These are phyloP conservation scores for Sylvia atricapilla DNA, from an alignment of 2,113 vertebrate species.

Conservation along the genomic window DNA sequence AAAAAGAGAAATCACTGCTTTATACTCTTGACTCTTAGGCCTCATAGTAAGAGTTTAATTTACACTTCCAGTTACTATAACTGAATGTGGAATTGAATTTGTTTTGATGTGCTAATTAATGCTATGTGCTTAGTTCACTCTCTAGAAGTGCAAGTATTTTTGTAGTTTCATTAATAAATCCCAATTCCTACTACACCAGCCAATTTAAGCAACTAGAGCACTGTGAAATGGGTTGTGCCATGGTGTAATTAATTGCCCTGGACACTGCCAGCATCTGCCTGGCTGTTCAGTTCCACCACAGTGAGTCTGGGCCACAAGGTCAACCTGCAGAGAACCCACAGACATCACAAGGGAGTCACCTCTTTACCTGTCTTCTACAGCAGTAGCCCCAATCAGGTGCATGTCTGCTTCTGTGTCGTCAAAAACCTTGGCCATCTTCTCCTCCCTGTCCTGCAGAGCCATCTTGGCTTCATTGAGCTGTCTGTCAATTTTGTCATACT, in stretches of 20 bases:
- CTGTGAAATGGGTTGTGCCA: neutral
- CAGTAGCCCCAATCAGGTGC: conserved; percentile 94
- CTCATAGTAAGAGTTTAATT: neutral
- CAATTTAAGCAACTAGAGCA: conserved; percentile 32
- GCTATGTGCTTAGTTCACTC: neutral
- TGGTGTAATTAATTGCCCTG: neutral
- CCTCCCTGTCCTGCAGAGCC: conserved; percentile 92
- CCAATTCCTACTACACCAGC: neutral
- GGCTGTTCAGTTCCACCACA: neutral
- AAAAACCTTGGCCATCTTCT: conserved; percentile 87
- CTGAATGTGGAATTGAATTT: neutral
- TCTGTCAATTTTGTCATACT: conserved; percentile 80
- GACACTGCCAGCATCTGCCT: neutral
- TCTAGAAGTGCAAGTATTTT: neutral
- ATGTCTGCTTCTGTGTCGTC: conserved; percentile 91
- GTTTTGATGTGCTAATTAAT: conserved; percentile 49
- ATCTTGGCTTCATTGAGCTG: conserved; percentile 84
- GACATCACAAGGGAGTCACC: neutral
- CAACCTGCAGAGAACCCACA: neutral
- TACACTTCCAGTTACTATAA: neutral
- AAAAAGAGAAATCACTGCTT: neutral
- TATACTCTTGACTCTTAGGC: neutral
- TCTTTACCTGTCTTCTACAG: conserved; percentile 94
- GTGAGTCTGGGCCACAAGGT: rapidly evolving
- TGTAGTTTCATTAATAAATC: conserved; percentile 46